Conservation (phyloP, 2,113 vertebrate species). For the Ramphastos sulfuratus region DNA sequence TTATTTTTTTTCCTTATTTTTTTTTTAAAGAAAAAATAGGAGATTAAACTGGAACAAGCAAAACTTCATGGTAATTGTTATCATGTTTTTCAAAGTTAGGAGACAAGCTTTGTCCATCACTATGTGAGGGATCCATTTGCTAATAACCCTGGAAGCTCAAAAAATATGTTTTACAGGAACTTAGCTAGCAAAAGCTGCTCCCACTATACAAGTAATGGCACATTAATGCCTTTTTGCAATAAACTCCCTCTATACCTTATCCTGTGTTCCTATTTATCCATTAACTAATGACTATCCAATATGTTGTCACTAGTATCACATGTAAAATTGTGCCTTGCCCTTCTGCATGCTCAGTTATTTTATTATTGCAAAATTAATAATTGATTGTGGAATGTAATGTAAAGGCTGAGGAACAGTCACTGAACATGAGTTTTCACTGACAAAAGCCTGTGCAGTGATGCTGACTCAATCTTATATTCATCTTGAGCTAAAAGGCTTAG, state of each 20-base stretch:
- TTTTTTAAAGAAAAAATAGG: neutral
- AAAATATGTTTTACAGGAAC: constrained; percentile 34
- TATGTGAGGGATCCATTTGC: neutral
- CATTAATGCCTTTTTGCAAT: neutral
- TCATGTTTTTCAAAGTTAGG: neutral
- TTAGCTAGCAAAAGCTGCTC: constrained; percentile 14
- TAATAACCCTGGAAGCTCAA: neutral
- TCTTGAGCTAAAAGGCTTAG: neutral
- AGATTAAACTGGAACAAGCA: neutral
- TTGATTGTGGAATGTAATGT: neutral
- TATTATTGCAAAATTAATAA: constrained; percentile 11
- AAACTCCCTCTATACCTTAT: neutral
- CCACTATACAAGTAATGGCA: constrained; percentile 13
- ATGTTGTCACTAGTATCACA: neutral
- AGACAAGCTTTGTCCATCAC: neutral
- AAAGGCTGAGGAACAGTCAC: neutral
- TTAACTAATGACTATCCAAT: constrained; percentile 10
- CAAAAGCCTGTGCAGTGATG: neutral
- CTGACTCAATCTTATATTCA: neutral
- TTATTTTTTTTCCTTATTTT: neutral
- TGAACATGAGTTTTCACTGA: neutral
- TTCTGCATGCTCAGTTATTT: neutral
- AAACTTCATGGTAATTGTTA: neutral
- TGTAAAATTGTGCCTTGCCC: neutral
- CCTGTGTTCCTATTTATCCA: neutral